Percentiles rank a stretch among this genome's conserved stretches.
Conservation (phyloP, 2,113 vertebrate genomes). For the Oncorhynchus tshawytscha region DNA sequence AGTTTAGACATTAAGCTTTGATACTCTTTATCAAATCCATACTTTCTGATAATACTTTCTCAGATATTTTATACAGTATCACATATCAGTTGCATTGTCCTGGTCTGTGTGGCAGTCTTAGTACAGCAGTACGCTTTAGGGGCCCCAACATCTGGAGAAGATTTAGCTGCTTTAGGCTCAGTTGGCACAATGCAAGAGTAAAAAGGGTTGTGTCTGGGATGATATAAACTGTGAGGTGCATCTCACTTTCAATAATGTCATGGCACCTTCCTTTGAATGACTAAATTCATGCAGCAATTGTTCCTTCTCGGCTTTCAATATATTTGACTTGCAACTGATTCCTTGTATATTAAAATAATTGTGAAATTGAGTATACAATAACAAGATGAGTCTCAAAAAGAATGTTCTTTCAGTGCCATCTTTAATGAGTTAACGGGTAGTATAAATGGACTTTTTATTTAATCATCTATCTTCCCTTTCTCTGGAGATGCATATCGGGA, state of each 20-base stretch:
- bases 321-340: background rate
- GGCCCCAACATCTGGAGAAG: no score
- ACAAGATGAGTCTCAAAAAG: background rate
- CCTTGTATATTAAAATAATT: background rate
- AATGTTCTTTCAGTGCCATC: background rate
- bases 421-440: background rate
- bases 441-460: background rate
- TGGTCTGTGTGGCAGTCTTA: no score
- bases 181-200: conserved; percentile 14
- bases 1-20: no score
- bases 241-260: no score
- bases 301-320: background rate
- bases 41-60: no score
- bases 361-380: background rate
- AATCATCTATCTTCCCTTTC: no score
- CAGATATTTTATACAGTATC: no score
- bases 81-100: no score
- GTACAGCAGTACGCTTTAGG: no score
- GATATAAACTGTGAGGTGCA: no score
- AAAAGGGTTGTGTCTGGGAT: background rate
- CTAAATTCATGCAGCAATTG: background rate
- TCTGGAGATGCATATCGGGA: background rate
- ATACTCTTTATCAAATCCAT: no score
- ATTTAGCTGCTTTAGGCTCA: conserved; percentile 19
- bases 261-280: no score